Evolutionary conservation across 2,888 invertebrate genomes (phyloP).

Genomic region (Eilema griseolum): DNA sequence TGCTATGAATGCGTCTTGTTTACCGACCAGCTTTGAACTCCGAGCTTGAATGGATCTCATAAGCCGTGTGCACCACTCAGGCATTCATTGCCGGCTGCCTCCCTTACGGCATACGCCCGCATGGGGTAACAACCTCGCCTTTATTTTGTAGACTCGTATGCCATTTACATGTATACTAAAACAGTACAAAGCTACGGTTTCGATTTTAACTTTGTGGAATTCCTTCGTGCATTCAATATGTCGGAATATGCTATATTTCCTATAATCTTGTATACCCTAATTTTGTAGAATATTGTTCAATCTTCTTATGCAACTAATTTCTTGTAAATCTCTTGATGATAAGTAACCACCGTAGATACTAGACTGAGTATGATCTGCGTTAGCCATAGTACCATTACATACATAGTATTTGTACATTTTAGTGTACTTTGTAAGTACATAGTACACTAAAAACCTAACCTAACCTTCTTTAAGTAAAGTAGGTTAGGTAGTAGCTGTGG

Average conservation of each 20-base stretch:
- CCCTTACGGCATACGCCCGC: slow-evolving; percentile 44
- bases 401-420: too few relatives aligned
- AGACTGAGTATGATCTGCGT: too few relatives aligned
- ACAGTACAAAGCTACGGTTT: slow-evolving; percentile 31
- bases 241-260: slow-evolving; percentile 7
- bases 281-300: neutral
- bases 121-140: slow-evolving; percentile 77
- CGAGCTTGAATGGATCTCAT: slow-evolving; percentile 69
- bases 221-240: slow-evolving; percentile 26
- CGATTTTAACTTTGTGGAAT: slow-evolving; percentile 30
- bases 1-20: slow-evolving; percentile 72
- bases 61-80: slow-evolving; percentile 72
- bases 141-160: slow-evolving; percentile 49
- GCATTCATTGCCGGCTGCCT: slow-evolving; percentile 75
- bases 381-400: too few relatives aligned
- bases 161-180: slow-evolving; percentile 22
- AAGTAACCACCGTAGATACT: too few relatives aligned
- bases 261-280: neutral
- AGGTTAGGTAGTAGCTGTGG: too few relatives aligned
- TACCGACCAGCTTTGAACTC: slow-evolving; percentile 74
- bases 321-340: too few relatives aligned
- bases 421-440: too few relatives aligned
- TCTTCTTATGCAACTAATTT: too few relatives aligned
- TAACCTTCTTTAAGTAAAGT: too few relatives aligned
- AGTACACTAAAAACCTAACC: too few relatives aligned